phyloP scores from a whole-genome alignment of 1,140 invertebrate genomes.

The Bombus huntii region DNA sequence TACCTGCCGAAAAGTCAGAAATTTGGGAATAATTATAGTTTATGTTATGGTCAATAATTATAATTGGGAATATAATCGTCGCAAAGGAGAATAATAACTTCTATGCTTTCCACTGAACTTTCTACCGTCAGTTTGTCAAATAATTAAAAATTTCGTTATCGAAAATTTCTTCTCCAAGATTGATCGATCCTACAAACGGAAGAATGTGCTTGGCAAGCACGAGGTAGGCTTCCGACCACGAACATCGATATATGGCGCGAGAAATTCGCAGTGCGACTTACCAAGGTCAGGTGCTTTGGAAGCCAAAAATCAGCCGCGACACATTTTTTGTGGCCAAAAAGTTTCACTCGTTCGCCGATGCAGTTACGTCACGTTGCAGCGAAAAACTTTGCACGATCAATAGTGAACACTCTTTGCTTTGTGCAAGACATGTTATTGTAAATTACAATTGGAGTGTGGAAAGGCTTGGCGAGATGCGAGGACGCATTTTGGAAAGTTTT shows the following conservation, averaged over 20 bases:
- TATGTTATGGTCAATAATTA: too few relatives aligned
- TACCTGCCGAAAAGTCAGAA: too few relatives aligned
- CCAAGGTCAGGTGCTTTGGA: conserved; percentile 18
- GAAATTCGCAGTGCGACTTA: conserved; percentile 18
- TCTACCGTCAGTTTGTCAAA: neutral
- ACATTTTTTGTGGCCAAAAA: conserved; percentile 47
- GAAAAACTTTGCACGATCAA: conserved; percentile 60
- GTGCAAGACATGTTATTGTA: neutral
- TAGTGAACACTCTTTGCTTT: conserved; percentile 14
- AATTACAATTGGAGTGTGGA: neutral
- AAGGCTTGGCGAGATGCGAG: neutral
- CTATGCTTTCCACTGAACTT: too few relatives aligned
- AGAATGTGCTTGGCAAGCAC: neutral
- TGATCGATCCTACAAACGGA: neutral
- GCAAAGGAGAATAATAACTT: too few relatives aligned
- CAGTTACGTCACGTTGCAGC: conserved; percentile 61
- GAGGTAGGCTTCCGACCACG: neutral
- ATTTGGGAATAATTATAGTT: too few relatives aligned
- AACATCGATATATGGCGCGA: conserved; percentile 2
- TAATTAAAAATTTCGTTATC: neutral
- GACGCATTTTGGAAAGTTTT: neutral
- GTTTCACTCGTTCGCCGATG: conserved; percentile 17
- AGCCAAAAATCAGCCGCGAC: conserved; percentile 22
- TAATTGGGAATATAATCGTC: too few relatives aligned
- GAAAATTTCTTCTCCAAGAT: neutral